phyloP scores from a whole-genome alignment of 2,113 vertebrate species.

The Phycodurus eques region DNA sequence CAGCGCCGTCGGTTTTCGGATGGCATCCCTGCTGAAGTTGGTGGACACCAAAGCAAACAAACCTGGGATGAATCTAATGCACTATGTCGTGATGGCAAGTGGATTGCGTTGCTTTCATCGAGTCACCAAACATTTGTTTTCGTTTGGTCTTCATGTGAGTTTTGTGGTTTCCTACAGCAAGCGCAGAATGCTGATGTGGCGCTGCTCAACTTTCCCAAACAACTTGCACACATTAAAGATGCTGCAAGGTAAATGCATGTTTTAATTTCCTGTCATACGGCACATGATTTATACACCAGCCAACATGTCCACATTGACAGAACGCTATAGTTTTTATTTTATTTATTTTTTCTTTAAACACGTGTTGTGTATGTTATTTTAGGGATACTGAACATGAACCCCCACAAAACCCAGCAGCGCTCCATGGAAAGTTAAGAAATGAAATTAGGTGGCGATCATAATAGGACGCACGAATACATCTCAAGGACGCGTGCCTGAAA shows the following conservation, averaged over 20 bases:
- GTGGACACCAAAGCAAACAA: conserved; percentile 79
- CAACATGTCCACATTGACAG: too few species aligned
- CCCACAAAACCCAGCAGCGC: too few species aligned
- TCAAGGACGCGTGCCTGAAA: too few species aligned
- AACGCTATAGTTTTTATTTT: too few species aligned
- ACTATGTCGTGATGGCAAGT: conserved; percentile 78
- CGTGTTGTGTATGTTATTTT: too few species aligned
- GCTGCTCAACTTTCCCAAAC: conserved; percentile 68
- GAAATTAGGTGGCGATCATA: too few species aligned
- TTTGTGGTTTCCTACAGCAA: conserved; percentile 60
- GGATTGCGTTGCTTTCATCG: not conserved
- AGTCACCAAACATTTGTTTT: not conserved
- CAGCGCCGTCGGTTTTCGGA: conserved; percentile 75
- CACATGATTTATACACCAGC: too few species aligned
- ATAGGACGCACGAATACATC: too few species aligned
- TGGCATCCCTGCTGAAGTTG: conserved; percentile 76
- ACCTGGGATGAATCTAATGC: conserved; percentile 82
- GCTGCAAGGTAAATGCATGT: conserved; percentile 61
- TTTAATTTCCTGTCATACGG: not conserved
- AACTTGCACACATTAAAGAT: conserved; percentile 63
- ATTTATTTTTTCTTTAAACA: too few species aligned
- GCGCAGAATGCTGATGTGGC: conserved; percentile 65
- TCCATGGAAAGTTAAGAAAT: too few species aligned
- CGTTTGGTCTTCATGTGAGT: not conserved
- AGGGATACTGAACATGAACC: too few species aligned